A percentile compares a stretch with the other conserved stretches of the same genome.
These are phyloP conservation scores for Spatulosminthurus flaviceps DNA, from an alignment of 2,888 invertebrate genomes.

Conservation along the genomic window DNA sequence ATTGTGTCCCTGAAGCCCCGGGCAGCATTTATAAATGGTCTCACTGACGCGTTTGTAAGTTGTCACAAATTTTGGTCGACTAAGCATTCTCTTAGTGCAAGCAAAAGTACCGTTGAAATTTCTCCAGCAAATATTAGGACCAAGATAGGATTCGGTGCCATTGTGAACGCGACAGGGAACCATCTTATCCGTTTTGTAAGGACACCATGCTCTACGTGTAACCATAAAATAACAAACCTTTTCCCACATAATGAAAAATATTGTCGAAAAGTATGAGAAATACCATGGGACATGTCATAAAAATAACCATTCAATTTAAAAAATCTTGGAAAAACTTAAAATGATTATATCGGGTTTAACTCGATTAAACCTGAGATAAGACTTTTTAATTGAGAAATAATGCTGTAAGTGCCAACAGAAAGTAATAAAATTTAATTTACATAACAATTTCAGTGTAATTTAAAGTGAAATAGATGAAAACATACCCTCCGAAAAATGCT, in stretches of 20 bases:
- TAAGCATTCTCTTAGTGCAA: constrained; percentile 60
- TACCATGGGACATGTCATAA: background rate
- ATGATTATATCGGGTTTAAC: constrained; percentile 9
- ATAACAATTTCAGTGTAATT: constrained; percentile 29
- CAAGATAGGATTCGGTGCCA: constrained; percentile 60
- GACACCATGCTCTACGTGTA: constrained; percentile 59
- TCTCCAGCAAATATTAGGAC: constrained; percentile 60
- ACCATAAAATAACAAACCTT: background rate
- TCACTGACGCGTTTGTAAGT: constrained; percentile 63
- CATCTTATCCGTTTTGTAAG: constrained; percentile 55
- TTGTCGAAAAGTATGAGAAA: background rate
- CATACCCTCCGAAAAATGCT: constrained; percentile 41
- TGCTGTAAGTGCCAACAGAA: background rate
- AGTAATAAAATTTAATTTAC: constrained; percentile 28
- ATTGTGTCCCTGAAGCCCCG: constrained; percentile 56
- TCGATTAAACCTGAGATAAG: constrained; percentile 23
- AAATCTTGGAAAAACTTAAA: constrained; percentile 12
- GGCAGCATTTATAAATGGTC: constrained; percentile 64
- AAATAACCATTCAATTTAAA: background rate
- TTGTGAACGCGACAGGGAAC: constrained; percentile 59
- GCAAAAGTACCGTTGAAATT: constrained; percentile 55
- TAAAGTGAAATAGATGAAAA: constrained; percentile 25
- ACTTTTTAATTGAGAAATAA: constrained; percentile 28
- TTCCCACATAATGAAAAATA: constrained; percentile 4
- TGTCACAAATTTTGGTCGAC: constrained; percentile 60